Evolutionary conservation across 2,113 vertebrate species (phyloP), one percentile per base, ranked within the genome.

Genomic region (Callithrix jacchus): DNA sequence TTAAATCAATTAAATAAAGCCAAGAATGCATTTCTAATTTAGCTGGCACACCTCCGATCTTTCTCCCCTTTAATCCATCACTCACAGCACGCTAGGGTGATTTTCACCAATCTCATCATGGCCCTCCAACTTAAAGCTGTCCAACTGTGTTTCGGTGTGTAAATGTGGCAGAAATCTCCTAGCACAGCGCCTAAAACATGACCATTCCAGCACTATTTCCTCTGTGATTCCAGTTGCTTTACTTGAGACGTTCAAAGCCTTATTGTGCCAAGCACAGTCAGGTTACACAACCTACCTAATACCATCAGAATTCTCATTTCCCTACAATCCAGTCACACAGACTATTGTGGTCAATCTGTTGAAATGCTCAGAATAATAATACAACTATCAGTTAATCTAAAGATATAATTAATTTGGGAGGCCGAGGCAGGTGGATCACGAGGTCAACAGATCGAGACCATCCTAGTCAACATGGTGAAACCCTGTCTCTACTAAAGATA

Each of bases 1-100:
- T 30, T 84, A 94, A 76, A 49, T 95, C 56, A 42, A 70, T 42
- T 90, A 77, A 71, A 66, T 71, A 87, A 91, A 91, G 35, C 23
- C 47, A 45, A 61, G 35, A 61, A 85, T 35, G 61, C 14, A n/a
- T 95, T 81, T 80, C 18, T 80, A 68, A 74, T 66, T 37, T 80
- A 91, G 8, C 76, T 81, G 77, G 23, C 40, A 21, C 13, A 30
- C 27, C 30, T 80, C 35, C 30, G 11, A 17, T 82, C 16, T 93
- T 79, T 68, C 21, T 8, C 1, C 3, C 6, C 35, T 74, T 58
- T 58, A 68, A 97, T 74, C 52, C 1, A 30, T 18, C 42, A 21
- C 40, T 5, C 18, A 18, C 8, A 45, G 21, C n/a, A 35, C 10
- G 45, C 0, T 8, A 54, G 17, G 37, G 8, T 58, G 23, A 88